These are phyloP conservation scores for Rhea pennata DNA, from an alignment of 2,113 vertebrate species.

Conservation along the genomic window DNA sequence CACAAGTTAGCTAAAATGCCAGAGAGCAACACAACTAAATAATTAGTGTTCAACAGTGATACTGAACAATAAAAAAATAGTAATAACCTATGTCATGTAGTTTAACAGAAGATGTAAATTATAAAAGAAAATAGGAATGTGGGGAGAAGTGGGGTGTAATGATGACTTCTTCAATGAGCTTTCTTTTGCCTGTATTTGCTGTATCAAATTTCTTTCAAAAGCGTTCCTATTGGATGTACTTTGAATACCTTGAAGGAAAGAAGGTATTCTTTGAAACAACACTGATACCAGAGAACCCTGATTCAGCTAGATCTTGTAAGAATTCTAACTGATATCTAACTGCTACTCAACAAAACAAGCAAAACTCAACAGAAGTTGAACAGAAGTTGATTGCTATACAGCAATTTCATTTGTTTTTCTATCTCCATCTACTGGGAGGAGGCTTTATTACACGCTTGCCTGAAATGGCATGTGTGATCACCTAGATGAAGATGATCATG, in stretches of 20 bases:
- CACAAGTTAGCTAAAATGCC: neutral
- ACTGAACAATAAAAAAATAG: neutral
- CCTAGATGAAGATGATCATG: neutral
- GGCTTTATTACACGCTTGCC: neutral
- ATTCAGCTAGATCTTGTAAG: neutral
- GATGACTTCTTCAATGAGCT: accelerated
- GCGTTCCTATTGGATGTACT: neutral
- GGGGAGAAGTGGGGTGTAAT: neutral
- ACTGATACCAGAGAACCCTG: neutral
- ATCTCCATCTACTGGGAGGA: constrained; percentile 49
- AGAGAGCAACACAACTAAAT: neutral
- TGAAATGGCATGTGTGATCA: accelerated
- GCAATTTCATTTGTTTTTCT: neutral
- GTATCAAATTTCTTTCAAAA: neutral
- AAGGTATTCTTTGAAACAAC: neutral
- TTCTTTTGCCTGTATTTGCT: neutral
- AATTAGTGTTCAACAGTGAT: neutral
- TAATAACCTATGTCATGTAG: neutral
- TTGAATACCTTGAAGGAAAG: neutral
- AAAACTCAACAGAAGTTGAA: neutral
- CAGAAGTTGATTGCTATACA: neutral
- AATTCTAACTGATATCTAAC: neutral
- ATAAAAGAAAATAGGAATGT: neutral
- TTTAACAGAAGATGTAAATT: neutral
- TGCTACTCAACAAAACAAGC: neutral